Evolutionary conservation across 2,797 vertebrate genomes (phyloP), one percentile per base, ranked within the genome.

Genomic region (Molothrus ater): DNA sequence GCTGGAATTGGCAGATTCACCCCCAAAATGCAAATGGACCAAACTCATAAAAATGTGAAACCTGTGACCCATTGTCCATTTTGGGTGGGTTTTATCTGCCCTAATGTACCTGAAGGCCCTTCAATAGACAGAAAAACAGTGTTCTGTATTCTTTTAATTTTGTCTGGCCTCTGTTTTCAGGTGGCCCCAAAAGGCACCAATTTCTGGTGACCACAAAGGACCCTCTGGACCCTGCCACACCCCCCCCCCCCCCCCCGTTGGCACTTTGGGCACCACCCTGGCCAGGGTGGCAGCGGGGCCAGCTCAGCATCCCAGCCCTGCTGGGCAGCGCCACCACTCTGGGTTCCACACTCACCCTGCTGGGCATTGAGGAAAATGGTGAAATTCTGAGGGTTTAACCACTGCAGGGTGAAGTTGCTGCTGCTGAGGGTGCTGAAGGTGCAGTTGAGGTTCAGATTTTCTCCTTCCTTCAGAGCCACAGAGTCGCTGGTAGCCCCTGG

Each of bases 341-440:
- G 21, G 34, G 40, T 88, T 78, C 83, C 89, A 63, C 79, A 95
- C 97, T 97, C 71, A 98, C 98, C 98, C 76, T 10, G 65, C 26
- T 78, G 51, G 21, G 31, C 7, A 11, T 98, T 95, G 1, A 98
- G 88, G 73, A 97, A 98, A 40, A 98, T 94, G 34, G 95, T 66
- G 90, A 98, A 98, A 3, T 96, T 96, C 0, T 6, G 80, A 0
- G 98, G 98, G 40, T 97, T 93, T 9, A 96, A 34, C 98, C 98
- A 98, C 84, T 98, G 97, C 48, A 93, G 70, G 34, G 73, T 54
- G 1, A 81, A 72, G 4, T 4, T 7, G 5, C 4, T 1, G 1
- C 2, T 22, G 8, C 54, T 16, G 16, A 1, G 42, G 78, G 22
- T 2, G 63, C 64, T 42, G 51, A 94, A 36, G 14, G 10, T n/a